Percentiles rank a stretch among this genome's conserved stretches.
These are phyloP conservation scores for Drosophila antonietae DNA, from an alignment of 2,888 invertebrate genomes.

Conservation along the genomic window DNA sequence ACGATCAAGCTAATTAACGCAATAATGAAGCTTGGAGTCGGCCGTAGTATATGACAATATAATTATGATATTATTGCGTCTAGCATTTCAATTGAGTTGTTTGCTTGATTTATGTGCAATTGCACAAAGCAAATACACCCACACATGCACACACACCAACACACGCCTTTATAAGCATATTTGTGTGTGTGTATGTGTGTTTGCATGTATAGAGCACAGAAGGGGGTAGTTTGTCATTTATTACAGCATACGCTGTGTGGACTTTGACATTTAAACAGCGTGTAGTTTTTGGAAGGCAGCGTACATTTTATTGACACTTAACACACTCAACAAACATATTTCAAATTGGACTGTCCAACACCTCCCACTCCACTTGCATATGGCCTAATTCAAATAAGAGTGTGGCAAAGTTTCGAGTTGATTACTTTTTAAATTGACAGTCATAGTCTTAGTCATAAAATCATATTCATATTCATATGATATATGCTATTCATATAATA, in stretches of 20 bases:
- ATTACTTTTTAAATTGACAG: conserved; percentile 28
- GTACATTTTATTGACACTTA: conserved; percentile 71
- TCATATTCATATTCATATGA: too few relatives aligned
- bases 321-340: conserved; percentile 57
- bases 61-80: conserved; percentile 71
- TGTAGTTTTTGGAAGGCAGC: conserved; percentile 50
- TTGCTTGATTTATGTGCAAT: conserved; percentile 77
- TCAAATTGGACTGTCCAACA: background rate
- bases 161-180: conserved; percentile 20
- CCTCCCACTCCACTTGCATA: too few relatives aligned
- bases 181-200: conserved; percentile 6
- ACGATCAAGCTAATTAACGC: conserved; percentile 12
- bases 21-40: conserved; percentile 9
- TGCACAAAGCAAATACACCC: conserved; percentile 63
- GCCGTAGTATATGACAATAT: conserved; percentile 45
- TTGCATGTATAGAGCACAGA: conserved; percentile 9
- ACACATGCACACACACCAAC: conserved; percentile 14
- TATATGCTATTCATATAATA: too few relatives aligned
- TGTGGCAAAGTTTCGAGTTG: conserved; percentile 44
- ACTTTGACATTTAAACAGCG: conserved; percentile 66
- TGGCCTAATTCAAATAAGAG: conserved; percentile 18
- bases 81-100: conserved; percentile 75
- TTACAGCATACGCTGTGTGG: conserved; percentile 69
- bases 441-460: too few relatives aligned
- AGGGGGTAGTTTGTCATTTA: conserved; percentile 67